A percentile compares a stretch with the other conserved stretches of the same genome.
Conservation (phyloP, 2,888 invertebrate species). For the Tenthredo scrophulariae region DNA sequence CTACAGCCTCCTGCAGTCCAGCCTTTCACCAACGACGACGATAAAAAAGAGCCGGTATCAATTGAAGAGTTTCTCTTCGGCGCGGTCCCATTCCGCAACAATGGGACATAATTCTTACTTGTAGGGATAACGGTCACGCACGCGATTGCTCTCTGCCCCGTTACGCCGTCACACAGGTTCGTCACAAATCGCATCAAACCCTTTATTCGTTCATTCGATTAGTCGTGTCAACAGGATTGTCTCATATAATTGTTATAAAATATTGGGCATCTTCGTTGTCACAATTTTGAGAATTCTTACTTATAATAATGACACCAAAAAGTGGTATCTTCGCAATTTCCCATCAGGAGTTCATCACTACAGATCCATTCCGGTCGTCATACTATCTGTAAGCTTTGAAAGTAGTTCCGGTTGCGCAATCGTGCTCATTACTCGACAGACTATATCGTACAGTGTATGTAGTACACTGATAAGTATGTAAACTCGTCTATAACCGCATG, state of each 20-base stretch:
- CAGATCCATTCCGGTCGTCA: not conserved
- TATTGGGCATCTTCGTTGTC: too few relatives aligned
- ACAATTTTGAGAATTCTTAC: too few relatives aligned
- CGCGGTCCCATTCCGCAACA: slow-evolving; percentile 34
- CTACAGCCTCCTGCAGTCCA: slow-evolving; percentile 7
- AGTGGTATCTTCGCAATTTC: not conserved
- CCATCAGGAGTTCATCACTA: not conserved
- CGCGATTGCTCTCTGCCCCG: slow-evolving; percentile 5
- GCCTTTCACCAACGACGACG: slow-evolving; percentile 11
- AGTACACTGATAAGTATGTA: not conserved
- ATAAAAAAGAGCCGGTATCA: slow-evolving; percentile 48
- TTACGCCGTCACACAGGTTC: not conserved
- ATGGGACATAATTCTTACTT: slow-evolving; percentile 37
- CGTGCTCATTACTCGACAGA: slow-evolving; percentile 26
- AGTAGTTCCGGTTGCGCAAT: slow-evolving; percentile 20
- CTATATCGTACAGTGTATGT: not conserved
- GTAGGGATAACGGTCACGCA: not conserved
- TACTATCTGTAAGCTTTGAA: slow-evolving; percentile 24
- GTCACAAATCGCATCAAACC: not conserved
- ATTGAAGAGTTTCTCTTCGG: slow-evolving; percentile 39
- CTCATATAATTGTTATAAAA: not conserved
- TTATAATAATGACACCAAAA: not conserved
- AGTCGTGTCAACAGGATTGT: not conserved
- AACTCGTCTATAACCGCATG: not conserved
- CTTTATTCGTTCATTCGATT: not conserved